phyloP scores from a whole-genome alignment of 2,113 vertebrate species.

The Tetraodon nigroviridis region DNA sequence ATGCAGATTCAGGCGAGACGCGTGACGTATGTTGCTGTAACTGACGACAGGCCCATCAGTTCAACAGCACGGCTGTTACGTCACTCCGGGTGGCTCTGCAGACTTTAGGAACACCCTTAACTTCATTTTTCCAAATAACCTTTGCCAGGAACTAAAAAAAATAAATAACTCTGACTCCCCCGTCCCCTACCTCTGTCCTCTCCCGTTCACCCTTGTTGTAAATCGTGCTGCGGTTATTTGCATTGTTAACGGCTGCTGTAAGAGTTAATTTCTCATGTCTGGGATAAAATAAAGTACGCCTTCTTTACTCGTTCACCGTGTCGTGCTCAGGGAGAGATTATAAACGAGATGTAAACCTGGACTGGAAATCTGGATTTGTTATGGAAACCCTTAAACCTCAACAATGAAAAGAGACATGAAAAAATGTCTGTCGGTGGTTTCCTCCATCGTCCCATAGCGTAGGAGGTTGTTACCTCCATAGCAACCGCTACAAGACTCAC shows the following conservation, averaged over 20 bases:
- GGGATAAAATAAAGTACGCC: no score
- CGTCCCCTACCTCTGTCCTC: not conserved
- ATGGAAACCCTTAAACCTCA: constrained; percentile 2
- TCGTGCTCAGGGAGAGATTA: not conserved
- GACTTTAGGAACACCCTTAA: constrained; percentile 35
- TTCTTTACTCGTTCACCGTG: no score
- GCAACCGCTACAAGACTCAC: not conserved
- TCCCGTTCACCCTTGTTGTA: no score
- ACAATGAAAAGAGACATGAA: not conserved
- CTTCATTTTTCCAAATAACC: constrained; percentile 15
- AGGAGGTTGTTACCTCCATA: constrained; percentile 2
- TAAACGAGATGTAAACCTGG: not conserved
- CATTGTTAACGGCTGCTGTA: no score
- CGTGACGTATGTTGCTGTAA: constrained; percentile 48
- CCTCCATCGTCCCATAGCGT: not conserved
- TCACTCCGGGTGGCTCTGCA: not conserved
- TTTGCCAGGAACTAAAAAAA: constrained; percentile 29
- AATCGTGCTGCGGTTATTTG: no score
- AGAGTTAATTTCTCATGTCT: no score
- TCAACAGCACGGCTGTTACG: constrained; percentile 35
- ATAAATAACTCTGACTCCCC: constrained; percentile 10
- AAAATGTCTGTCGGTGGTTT: not conserved
- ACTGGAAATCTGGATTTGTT: constrained; percentile 7
- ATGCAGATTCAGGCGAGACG: constrained; percentile 13
- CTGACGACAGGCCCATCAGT: constrained; percentile 24